Base-by-base conservation (phyloP, 2,888 invertebrate species). In the Noctua janthe region DNA sequence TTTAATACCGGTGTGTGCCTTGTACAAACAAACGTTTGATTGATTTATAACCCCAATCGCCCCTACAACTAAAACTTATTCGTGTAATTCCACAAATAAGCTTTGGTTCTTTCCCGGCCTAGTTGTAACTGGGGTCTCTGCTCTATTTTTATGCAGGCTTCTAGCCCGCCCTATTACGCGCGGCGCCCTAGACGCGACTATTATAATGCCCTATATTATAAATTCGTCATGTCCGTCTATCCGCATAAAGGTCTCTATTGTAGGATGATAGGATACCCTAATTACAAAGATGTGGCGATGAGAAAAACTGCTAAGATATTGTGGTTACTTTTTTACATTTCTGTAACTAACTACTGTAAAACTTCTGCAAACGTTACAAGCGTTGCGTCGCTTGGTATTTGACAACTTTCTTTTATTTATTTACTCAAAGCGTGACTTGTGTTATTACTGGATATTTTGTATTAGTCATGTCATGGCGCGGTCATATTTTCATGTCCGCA, bases 381-480 rank as follows among this genome's bases (percentile, higher is more conserved):
- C 69, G 51, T 69, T 77, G 84, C 80, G 51, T 83, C n/a, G 39
- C 67, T 62, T 79, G 51, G 56, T 86, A 71, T 84, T 87, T 83
- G 73, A 71, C 54, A 76, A 78, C 88, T 87, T 87, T 88, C 88
- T 86, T 85, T 85, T 85, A 85, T 79, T 87, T 86, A 80, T 73
- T 82, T 74, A 80, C 82, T 81, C 17, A 76, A 71, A 71, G 29
- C 87, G 73, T 88, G 78, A 76, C 78, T 82, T 74, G 77, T 76
- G 56, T 71, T 71, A 77, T 72, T 74, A 76, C 72, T 79, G 56
- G 59, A 74, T 84, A 56, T 76, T 79, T 73, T 67, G 69, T 74
- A 74, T 87, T 87, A 87, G 84, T 81, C 81, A 81, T 83, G 66
- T 66, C 59, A 69, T 66, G 59, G 20, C 39, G 15, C 64, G 35